phyloP scores from a whole-genome alignment of 2,888 invertebrate genomes.

The Sericinus montela region DNA sequence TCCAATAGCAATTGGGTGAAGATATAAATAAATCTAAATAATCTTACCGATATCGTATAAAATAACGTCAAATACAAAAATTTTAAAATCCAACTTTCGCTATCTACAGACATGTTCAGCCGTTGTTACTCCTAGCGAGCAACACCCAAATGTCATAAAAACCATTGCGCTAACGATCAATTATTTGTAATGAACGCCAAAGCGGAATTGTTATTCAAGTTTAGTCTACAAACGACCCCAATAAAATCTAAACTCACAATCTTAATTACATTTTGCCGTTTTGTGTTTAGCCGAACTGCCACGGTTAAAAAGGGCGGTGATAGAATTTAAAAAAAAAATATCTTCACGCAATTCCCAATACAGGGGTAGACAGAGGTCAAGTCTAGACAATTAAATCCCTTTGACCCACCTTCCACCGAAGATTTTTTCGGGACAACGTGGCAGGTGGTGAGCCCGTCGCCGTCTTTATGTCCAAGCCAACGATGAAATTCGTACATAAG shows the following conservation, averaged over 20 bases:
- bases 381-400: too few relatives aligned
- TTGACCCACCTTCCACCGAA: too few relatives aligned
- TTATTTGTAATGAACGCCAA: slow-evolving; percentile 14
- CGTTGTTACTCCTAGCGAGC: not conserved
- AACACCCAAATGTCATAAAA: slow-evolving; percentile 3
- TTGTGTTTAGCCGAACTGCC: too few relatives aligned
- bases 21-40: not conserved
- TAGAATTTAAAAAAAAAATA: too few relatives aligned
- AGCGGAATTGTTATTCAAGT: not conserved
- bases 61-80: slow-evolving; percentile 14
- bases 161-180: slow-evolving; percentile 23
- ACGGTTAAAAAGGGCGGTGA: too few relatives aligned
- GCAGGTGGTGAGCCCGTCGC: too few relatives aligned
- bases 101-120: slow-evolving; percentile 3
- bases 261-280: not conserved
- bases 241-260: not conserved
- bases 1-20: too few relatives aligned
- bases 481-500: too few relatives aligned
- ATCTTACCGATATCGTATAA: slow-evolving; percentile 9
- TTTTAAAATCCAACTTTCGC: slow-evolving; percentile 24
- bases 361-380: too few relatives aligned
- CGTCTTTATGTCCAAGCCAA: too few relatives aligned
- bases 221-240: not conserved
- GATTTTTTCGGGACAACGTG: too few relatives aligned
- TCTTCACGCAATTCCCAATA: too few relatives aligned